Percentiles rank a stretch among this genome's conserved stretches.
These are phyloP conservation scores for Eurytoma adleriae DNA, from an alignment of 2,888 invertebrate genomes.

Conservation along the genomic window DNA sequence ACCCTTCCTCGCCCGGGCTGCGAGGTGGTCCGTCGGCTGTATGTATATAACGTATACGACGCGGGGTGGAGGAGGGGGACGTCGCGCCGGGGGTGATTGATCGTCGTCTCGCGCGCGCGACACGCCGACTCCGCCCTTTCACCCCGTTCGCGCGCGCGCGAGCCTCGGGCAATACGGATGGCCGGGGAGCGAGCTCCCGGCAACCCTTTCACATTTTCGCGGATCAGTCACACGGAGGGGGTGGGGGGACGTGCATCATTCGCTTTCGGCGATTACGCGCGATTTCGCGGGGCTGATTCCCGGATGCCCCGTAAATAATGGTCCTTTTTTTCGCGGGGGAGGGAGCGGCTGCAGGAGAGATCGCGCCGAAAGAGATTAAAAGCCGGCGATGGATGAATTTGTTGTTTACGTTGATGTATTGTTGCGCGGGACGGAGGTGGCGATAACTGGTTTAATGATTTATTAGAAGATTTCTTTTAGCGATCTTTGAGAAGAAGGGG, in stretches of 20 bases:
- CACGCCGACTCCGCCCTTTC: slow-evolving; percentile 57
- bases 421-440: too few relatives aligned
- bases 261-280: slow-evolving; percentile 32
- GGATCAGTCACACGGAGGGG: slow-evolving; percentile 68
- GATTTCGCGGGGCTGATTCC: slow-evolving; percentile 21
- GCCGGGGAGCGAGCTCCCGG: slow-evolving; percentile 66
- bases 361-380: background rate
- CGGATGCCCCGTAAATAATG: slow-evolving; percentile 52
- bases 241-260: slow-evolving; percentile 13
- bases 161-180: slow-evolving; percentile 68
- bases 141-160: slow-evolving; percentile 28
- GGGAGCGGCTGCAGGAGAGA: background rate
- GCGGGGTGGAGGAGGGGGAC: slow-evolving; percentile 60
- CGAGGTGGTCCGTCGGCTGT: slow-evolving; percentile 20
- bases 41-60: background rate
- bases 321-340: background rate
- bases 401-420: too few relatives aligned
- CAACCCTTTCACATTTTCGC: slow-evolving; percentile 71
- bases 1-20: slow-evolving; percentile 10
- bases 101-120: slow-evolving; percentile 71
- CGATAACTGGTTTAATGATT: background rate
- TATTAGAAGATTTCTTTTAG: too few relatives aligned
- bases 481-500: slow-evolving; percentile 6
- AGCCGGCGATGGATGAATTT: background rate
- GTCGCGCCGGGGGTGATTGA: slow-evolving; percentile 68